Base-by-base conservation (phyloP, 2,113 vertebrate species). In the Lepisosteus oculatus region DNA sequence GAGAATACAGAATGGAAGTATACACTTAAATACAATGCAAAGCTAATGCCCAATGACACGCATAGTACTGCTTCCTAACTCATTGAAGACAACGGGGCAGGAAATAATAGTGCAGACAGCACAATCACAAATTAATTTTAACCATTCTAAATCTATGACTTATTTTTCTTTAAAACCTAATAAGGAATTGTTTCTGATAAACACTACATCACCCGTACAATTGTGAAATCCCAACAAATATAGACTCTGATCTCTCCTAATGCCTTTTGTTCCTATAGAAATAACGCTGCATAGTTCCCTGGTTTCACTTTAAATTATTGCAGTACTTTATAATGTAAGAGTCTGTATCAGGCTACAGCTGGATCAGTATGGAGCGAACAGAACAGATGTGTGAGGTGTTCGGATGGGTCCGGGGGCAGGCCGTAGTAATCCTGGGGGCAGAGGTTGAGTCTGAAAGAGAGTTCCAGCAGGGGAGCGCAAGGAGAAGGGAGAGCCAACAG, bases 321-420 rank as follows among this genome's bases (percentile, higher is more conserved):
- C 96, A 90, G 93, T 93, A 91, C 87, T 61, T 75, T 80, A 69
- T 91, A 90, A 90, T 72, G 62, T 74, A 65, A 45, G 69, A 68
- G 70, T 82, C 79, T 75, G 51, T 61, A 71, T 78, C 55, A 15
- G 15, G 72, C 65, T 7, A 51, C 6, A 69, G 63, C 64, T 45
- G 88, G 83, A 86, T 98, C 93, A 99, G 74, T 98, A 99, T 51
- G 97, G 97, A 82, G 97, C 92, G 78, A 98, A 99, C 73, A 99
- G 92, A 84, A 99, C 89, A 0, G 95, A 94, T 3, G 97, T 92
- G 78, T 98, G 97, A 83, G 95, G 82, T 86, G 95, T 98, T 93
- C 97, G 92, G 88, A 99, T 90, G 76, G 97, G 97, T 77, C 97
- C 97, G 0, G 96, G 97, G 70, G 96, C 95, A 12, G 96, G 94